Evolutionary conservation across 2,113 vertebrate species (phyloP).

Genomic region (Furnarius figulus): DNA sequence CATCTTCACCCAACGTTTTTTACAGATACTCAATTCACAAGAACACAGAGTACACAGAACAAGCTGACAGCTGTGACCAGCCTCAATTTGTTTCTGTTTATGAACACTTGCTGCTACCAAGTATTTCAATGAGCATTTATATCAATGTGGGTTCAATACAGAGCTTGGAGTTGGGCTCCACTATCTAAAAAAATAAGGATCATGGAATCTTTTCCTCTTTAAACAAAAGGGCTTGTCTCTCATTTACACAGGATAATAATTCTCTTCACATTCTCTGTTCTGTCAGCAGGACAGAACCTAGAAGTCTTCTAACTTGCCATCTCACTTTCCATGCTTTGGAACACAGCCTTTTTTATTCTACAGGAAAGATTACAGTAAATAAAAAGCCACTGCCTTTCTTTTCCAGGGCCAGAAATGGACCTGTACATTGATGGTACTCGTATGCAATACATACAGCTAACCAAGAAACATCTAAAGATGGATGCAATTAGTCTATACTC

Average conservation of each 20-base stretch:
- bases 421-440: neutral
- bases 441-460: neutral
- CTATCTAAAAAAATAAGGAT: neutral
- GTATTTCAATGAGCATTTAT: neutral
- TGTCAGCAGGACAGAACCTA: neutral
- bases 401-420: neutral
- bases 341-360: neutral
- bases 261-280: neutral
- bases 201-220: neutral
- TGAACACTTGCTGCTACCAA: constrained; percentile 19
- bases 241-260: neutral
- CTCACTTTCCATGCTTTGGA: neutral
- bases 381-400: neutral
- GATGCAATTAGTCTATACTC: neutral
- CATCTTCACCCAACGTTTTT: neutral
- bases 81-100: constrained; percentile 34
- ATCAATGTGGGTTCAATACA: neutral
- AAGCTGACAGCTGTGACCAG: constrained; percentile 43
- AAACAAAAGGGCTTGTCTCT: neutral
- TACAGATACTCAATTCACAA: constrained; percentile 56
- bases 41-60: constrained; percentile 34
- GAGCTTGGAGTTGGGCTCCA: neutral
- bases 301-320: neutral
- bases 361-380: neutral
- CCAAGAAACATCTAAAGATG: neutral